These are phyloP conservation scores for Lagothrix lagotricha DNA, from an alignment of 2,797 vertebrate species.

Conservation along the genomic window DNA sequence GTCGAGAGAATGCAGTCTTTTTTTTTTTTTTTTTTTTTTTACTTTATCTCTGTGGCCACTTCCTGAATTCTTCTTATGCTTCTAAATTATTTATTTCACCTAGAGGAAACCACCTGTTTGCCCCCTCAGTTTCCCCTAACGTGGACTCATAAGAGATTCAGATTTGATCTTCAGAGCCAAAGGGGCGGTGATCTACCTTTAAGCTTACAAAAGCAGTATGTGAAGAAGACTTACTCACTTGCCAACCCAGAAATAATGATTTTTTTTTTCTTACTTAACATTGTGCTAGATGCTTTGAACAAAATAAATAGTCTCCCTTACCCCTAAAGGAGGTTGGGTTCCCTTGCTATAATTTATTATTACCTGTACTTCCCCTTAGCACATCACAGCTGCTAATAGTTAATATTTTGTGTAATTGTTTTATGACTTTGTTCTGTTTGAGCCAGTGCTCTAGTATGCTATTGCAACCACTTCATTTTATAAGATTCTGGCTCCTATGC, in stretches of 20 bases:
- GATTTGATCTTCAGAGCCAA: background rate
- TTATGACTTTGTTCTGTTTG: constrained; percentile 15
- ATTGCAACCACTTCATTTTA: background rate
- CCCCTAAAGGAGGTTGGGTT: background rate
- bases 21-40: background rate
- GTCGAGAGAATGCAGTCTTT: background rate
- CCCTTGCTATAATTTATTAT: constrained; percentile 6
- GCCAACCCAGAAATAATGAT: background rate
- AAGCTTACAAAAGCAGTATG: background rate
- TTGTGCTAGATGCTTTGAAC: background rate
- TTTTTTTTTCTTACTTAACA: constrained; percentile 11
- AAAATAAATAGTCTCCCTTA: background rate
- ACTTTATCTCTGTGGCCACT: background rate
- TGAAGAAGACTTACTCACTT: background rate
- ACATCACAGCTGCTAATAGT: background rate
- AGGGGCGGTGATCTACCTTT: background rate
- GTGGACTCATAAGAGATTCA: background rate
- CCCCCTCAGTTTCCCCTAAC: background rate
- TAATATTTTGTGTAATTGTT: background rate
- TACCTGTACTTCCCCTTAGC: background rate
- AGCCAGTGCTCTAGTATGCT: background rate
- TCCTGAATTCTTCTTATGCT: background rate
- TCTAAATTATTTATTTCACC: background rate
- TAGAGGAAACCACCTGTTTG: background rate
- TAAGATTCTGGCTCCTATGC: background rate